Percentiles rank a stretch among this genome's conserved stretches.
Conservation (phyloP, 2,888 invertebrate species). For the Himalopsyche kuldschensis region DNA sequence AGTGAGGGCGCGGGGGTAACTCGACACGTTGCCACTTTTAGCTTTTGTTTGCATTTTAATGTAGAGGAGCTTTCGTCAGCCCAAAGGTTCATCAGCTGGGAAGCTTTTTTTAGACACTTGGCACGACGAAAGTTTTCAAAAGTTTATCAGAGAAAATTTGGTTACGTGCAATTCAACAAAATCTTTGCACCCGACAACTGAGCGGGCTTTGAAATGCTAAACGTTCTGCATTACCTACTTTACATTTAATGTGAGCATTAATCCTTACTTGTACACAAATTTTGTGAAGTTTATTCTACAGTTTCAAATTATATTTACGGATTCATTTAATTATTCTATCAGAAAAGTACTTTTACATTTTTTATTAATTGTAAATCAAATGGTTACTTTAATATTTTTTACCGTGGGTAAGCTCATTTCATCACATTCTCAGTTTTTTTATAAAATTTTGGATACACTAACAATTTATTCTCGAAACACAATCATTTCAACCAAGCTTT, state of each 20-base stretch:
- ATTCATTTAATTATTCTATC: too few species aligned
- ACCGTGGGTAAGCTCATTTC: too few species aligned
- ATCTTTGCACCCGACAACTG: background rate
- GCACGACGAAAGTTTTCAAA: background rate
- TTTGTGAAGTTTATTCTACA: too few species aligned
- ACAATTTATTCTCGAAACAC: too few species aligned
- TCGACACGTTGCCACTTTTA: slow-evolving; percentile 15
- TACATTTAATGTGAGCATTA: background rate
- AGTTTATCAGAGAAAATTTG: background rate
- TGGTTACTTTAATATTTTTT: too few species aligned
- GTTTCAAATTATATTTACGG: too few species aligned
- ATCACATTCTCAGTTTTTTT: too few species aligned
- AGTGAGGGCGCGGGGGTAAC: background rate
- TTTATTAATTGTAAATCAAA: too few species aligned
- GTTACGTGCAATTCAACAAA: background rate
- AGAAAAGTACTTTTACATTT: too few species aligned
- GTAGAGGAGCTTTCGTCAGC: slow-evolving; percentile 1
- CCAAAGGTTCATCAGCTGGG: background rate
- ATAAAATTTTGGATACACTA: too few species aligned
- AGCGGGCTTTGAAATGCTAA: background rate
- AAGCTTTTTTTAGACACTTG: background rate
- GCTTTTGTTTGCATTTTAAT: slow-evolving; percentile 23
- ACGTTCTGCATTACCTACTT: background rate
- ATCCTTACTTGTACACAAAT: too few species aligned
- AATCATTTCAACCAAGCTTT: too few species aligned